phyloP scores from a whole-genome alignment of 2,113 vertebrate species.

The Rhinolophus ferrumequinum region DNA sequence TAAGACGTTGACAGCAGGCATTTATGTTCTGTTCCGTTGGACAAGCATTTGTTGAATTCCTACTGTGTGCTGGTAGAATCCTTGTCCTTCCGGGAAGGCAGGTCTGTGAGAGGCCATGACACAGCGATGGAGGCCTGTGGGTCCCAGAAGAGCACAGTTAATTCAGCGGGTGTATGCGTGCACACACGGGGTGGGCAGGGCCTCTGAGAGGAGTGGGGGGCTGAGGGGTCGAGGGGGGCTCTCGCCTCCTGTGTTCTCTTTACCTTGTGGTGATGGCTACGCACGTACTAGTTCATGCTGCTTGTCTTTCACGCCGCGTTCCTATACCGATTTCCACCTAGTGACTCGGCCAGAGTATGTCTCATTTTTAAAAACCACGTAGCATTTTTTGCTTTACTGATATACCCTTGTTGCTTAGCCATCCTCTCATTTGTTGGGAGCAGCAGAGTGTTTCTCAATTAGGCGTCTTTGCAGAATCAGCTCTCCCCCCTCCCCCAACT shows the following conservation, averaged over 20 bases:
- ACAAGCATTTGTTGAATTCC: not conserved
- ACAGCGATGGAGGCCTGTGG: not conserved
- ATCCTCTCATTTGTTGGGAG: slow-evolving; percentile 3
- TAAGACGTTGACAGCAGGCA: not conserved
- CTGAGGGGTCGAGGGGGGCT: not conserved
- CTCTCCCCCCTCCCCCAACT: not conserved
- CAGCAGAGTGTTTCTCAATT: slow-evolving; percentile 34
- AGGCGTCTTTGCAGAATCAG: slow-evolving; percentile 38
- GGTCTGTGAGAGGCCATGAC: not conserved
- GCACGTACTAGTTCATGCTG: slow-evolving; percentile 44
- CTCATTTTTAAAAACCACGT: slow-evolving; percentile 59
- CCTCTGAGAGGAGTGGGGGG: not conserved
- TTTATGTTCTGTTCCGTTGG: not conserved
- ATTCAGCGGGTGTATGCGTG: not conserved
- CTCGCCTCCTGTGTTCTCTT: slow-evolving; percentile 14
- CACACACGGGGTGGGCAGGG: accelerated
- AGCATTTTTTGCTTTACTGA: slow-evolving; percentile 47
- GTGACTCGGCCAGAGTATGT: slow-evolving; percentile 44
- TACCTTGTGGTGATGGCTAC: slow-evolving; percentile 53
- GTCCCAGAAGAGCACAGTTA: not conserved
- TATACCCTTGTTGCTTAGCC: not conserved
- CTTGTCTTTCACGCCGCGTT: slow-evolving; percentile 52
- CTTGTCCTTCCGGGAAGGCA: not conserved
- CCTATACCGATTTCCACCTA: slow-evolving; percentile 52
- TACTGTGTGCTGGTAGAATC: slow-evolving; percentile 40